Evolutionary conservation across 2,888 invertebrate genomes (phyloP).

Genomic region (Entomobrya proxima): DNA sequence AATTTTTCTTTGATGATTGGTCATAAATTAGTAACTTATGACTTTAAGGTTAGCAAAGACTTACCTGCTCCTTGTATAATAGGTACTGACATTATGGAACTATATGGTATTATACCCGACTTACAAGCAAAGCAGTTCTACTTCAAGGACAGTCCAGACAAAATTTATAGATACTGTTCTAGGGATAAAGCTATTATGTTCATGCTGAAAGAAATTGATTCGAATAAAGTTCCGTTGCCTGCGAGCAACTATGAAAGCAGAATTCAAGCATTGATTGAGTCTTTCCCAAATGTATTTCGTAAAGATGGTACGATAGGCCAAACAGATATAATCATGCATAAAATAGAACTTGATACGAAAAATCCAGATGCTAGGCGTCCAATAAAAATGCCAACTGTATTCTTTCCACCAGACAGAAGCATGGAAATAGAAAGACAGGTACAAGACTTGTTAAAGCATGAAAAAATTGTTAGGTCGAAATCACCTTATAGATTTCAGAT

Average conservation of each 20-base stretch:
- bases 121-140: background rate
- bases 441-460: constrained; percentile 33
- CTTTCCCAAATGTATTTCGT: constrained; percentile 29
- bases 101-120: background rate
- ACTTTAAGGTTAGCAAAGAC: constrained; percentile 17
- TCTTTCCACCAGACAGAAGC: background rate
- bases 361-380: background rate
- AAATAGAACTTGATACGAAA: background rate
- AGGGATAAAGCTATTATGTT: too few relatives aligned
- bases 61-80: constrained; percentile 20
- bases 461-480: constrained; percentile 25
- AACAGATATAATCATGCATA: constrained; percentile 21
- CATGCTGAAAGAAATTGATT: background rate
- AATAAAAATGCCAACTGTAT: background rate
- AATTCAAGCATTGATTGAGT: background rate
- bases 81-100: constrained; percentile 34
- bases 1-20: constrained; percentile 31
- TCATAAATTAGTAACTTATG: background rate
- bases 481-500: constrained; percentile 34
- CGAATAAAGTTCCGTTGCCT: too few relatives aligned
- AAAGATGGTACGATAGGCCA: constrained; percentile 38
- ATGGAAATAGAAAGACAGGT: constrained; percentile 29
- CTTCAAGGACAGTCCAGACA: background rate
- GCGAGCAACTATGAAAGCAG: background rate
- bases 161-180: background rate